phyloP scores from a whole-genome alignment of 1,140 invertebrate genomes.

The Penaeus indicus region DNA sequence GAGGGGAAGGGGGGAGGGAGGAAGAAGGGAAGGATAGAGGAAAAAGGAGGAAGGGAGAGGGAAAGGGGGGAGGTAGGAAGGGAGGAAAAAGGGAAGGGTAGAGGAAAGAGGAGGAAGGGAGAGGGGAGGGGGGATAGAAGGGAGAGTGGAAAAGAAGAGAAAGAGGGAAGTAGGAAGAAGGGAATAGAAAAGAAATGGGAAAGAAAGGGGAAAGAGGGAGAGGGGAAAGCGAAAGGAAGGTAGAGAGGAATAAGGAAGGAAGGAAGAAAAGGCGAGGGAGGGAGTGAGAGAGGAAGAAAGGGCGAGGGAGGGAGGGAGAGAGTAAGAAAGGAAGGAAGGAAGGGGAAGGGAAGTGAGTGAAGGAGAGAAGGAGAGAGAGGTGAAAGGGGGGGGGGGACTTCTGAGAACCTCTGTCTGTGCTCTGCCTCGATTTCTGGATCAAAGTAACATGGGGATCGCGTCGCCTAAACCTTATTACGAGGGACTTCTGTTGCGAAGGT shows the following conservation, averaged over 20 bases:
- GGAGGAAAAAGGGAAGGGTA: neutral
- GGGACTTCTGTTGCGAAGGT: no score
- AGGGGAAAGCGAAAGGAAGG: neutral
- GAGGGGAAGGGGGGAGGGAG: neutral
- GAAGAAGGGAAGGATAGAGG: neutral
- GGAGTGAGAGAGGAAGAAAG: neutral
- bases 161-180: neutral
- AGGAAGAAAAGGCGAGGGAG: neutral
- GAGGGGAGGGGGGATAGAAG: neutral
- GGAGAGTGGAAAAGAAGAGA: neutral
- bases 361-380: neutral
- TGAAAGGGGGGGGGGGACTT: neutral
- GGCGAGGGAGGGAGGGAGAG: neutral
- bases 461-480: no score
- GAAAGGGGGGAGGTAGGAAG: neutral
- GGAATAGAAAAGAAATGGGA: neutral
- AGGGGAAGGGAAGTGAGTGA: neutral
- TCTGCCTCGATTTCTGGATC: no score
- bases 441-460: no score
- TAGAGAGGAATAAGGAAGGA: neutral
- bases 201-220: neutral
- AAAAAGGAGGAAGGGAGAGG: neutral
- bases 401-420: neutral
- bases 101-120: neutral
- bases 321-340: neutral